phyloP scores from a whole-genome alignment of 1,140 invertebrate species.

The Brachionus asplanchnoidis region DNA sequence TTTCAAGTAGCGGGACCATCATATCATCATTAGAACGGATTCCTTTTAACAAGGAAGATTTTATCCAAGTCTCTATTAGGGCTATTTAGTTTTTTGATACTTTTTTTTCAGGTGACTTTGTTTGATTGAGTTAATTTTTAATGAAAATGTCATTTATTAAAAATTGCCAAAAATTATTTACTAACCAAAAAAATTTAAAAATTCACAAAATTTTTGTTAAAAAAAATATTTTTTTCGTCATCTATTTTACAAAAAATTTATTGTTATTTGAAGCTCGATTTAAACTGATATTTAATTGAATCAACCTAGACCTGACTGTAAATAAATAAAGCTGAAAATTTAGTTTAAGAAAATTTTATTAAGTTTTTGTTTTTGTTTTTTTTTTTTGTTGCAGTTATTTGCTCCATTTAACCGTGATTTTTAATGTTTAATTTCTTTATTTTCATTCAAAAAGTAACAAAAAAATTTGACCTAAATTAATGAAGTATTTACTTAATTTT shows the following conservation, averaged over 20 bases:
- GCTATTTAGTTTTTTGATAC: background rate
- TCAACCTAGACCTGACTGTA: background rate
- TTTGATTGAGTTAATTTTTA: background rate
- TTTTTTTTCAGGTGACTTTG: background rate
- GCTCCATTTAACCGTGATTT: background rate
- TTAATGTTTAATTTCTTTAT: slow-evolving; percentile 1
- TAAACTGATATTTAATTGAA: background rate
- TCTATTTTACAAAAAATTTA: background rate
- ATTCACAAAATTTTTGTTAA: background rate
- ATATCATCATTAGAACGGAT: background rate
- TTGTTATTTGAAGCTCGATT: background rate
- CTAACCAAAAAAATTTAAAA: background rate
- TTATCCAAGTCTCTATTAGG: background rate
- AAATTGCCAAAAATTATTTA: background rate
- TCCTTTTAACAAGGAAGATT: background rate
- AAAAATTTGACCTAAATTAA: background rate
- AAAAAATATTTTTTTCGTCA: background rate
- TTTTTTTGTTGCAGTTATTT: background rate
- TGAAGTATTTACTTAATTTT: slow-evolving; percentile 22
- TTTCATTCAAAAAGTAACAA: background rate
- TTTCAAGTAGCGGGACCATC: background rate
- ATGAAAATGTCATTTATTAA: background rate
- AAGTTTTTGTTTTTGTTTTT: background rate
- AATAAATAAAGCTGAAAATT: background rate
- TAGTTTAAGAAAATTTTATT: background rate